Percentiles rank a stretch among this genome's conserved stretches.
These are phyloP conservation scores for Climacteris rufus DNA, from an alignment of 2,113 vertebrate genomes.

Conservation along the genomic window DNA sequence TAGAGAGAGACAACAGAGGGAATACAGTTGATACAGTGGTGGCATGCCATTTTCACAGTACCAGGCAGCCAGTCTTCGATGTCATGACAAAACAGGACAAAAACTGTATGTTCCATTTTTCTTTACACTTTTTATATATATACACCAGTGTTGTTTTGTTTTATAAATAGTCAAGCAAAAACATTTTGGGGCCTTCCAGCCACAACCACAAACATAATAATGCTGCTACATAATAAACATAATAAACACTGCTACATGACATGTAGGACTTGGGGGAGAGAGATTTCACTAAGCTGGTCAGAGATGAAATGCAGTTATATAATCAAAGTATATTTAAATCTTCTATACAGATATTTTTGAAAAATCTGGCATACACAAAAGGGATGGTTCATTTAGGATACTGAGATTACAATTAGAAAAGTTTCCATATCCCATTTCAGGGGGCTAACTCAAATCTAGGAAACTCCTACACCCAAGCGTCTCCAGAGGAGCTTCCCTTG, in stretches of 20 bases:
- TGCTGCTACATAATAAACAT: no score
- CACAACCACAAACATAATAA: not conserved
- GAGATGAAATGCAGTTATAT: not conserved
- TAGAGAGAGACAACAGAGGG: not conserved
- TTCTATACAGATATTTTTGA: not conserved
- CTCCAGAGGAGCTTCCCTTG: not conserved
- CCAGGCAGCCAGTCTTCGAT: not conserved
- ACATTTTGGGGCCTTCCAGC: not conserved
- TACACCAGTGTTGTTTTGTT: not conserved
- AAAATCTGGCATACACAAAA: not conserved
- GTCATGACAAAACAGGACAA: not conserved
- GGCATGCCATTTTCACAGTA: not conserved
- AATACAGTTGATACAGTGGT: not conserved
- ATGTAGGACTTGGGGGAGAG: not conserved
- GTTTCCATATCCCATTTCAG: not conserved
- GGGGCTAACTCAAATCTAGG: not conserved
- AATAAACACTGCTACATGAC: not conserved
- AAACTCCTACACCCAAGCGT: not conserved
- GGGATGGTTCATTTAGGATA: not conserved
- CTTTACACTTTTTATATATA: not conserved
- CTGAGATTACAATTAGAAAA: not conserved
- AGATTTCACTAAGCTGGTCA: not conserved
- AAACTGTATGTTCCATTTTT: not conserved
- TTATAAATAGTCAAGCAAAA: not conserved
- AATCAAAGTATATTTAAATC: not conserved